Percentiles rank a stretch among this genome's conserved stretches.
phyloP scores from a whole-genome alignment of 2,888 invertebrate genomes.

The Osmoderma eremita region DNA sequence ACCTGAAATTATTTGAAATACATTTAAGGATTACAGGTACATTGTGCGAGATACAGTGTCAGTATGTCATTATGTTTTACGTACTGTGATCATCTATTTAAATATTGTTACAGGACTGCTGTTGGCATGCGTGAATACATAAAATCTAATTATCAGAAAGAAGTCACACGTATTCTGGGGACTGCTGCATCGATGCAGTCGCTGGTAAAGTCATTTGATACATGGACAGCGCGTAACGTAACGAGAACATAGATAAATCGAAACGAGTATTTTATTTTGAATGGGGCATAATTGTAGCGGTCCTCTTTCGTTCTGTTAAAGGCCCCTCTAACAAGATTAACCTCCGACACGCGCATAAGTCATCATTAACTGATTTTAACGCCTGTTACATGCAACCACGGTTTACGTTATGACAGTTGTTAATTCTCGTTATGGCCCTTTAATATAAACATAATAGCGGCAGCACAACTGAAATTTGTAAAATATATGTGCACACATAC shows the following conservation, averaged over 20 bases:
- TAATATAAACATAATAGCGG: slow-evolving; percentile 47
- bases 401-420: slow-evolving; percentile 47
- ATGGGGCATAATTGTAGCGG: slow-evolving; percentile 43
- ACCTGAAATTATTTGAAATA: no score
- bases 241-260: slow-evolving; percentile 42
- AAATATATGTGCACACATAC: slow-evolving; percentile 19
- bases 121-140: slow-evolving; percentile 15
- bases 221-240: slow-evolving; percentile 32
- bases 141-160: slow-evolving; percentile 36
- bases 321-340: slow-evolving; percentile 44
- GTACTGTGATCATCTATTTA: no score
- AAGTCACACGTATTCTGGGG: slow-evolving; percentile 21
- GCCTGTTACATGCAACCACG: slow-evolving; percentile 44
- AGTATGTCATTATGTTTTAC: no score
- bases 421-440: slow-evolving; percentile 48
- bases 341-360: slow-evolving; percentile 47
- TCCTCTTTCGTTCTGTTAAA: slow-evolving; percentile 41
- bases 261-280: slow-evolving; percentile 42
- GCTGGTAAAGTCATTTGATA: slow-evolving; percentile 14
- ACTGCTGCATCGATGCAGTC: slow-evolving; percentile 2
- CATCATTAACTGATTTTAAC: slow-evolving; percentile 49
- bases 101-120: not conserved
- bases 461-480: slow-evolving; percentile 41
- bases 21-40: no score
- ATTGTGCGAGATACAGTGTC: no score